Evolutionary conservation across 2,888 invertebrate species (phyloP), one percentile per base, ranked within the genome.

Genomic region (Glyphotaelius pellucidus): DNA sequence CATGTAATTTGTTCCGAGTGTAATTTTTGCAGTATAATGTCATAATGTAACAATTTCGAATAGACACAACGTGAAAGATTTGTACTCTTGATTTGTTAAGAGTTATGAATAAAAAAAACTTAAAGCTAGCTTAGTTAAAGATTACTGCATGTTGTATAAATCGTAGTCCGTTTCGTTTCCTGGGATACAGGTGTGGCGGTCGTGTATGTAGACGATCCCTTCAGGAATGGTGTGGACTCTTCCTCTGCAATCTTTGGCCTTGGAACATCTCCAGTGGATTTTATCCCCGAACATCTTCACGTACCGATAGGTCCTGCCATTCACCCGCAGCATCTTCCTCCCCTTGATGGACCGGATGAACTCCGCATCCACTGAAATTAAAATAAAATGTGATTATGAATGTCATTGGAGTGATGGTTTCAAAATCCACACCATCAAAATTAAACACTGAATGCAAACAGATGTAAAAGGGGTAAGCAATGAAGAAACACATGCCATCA

Each of bases 261-360:
- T 92, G 86, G 92, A 91, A 35, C 92, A 92, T 38, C 91, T 80
- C 92, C 92, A 92, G 81, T 92, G 91, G 14, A 85, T n/a, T 84
- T 92, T 92, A 67, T 79, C 35, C 4, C 92, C 91, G 67, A 89
- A 89, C n/a, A 32, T 84, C 32, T 88, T 89, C 25, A 91, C 89
- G 35, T 87, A 91, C 19, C 92, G 90, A 79, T 91, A 92, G 5
- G 89, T 91, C 30, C 90, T 83, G n/a, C 91, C 91, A 38, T 92
- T 91, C n/a, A 92, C 92, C 14, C 35, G 67, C 80, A 92, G 81
- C 91, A 92, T 91, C 79, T 90, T 89, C 52, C 90, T 85, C 11
- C 92, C 92, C 47, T 90, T 91, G 31, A 47, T 35, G 25, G 91
- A 91, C 11, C 38, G 89, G 25, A 91, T 85, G 79, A 91, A 92